Evolutionary conservation across 2,797 vertebrate species (phyloP), one percentile per base, ranked within the genome.

Genomic region (Takifugu rubripes): DNA sequence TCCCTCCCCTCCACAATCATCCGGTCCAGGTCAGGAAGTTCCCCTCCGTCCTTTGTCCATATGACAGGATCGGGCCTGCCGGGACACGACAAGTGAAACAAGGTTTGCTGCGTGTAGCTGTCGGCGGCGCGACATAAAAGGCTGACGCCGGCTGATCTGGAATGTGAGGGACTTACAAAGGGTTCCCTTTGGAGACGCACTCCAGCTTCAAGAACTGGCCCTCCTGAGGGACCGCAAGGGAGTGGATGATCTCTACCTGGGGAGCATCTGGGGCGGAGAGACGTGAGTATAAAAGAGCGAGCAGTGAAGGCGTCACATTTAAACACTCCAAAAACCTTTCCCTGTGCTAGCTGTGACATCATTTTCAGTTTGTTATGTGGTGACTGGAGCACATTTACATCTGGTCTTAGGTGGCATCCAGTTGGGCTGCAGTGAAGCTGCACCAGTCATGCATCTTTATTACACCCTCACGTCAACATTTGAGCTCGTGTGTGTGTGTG

Each of bases 101-200:
- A 63, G 52, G 7, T 12, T 17, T n/a, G 43, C 15, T 15, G 3
- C 6, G 6, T 57, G 43, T 29, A 17, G 21, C 27, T 47, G 53
- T 61, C 54, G 55, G 10, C 52, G 52, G 42, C 6, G 12, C 36
- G 43, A 52, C 17, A 56, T 47, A 48, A 52, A 50, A 64, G 47
- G 46, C 17, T 47, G 49, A 64, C 8, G 21, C 56, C 8, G 59
- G 50, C 29, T 33, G 25, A 57, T n/a, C 16, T 5, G 42, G 53
- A 55, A 33, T 52, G 12, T 31, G 26, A 54, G 54, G 40, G 73
- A 96, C 97, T 98, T 94, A 99, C 97, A 94, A 93, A 78, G 97
- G 97, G 89, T 99, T 99, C 91, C 96, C 97, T 89, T 94, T 95
- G 79, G 95, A 97, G 87, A 95, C 86, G 83, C 97, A 99, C 86